Evolutionary conservation across 2,113 vertebrate genomes (phyloP).

Genomic region (Puffinus mauretanicus): DNA sequence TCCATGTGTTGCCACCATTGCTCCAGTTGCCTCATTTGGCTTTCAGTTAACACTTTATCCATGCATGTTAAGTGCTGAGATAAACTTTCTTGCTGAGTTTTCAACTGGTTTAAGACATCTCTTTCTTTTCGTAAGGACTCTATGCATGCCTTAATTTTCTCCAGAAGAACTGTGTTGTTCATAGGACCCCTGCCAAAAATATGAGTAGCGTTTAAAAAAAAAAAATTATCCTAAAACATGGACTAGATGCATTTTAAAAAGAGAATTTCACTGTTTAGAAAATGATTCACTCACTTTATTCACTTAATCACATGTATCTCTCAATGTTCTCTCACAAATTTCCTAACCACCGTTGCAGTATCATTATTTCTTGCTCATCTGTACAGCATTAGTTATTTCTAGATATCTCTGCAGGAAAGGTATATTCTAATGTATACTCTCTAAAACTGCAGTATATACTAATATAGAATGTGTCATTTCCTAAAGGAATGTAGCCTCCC

Average conservation of each 20-base stretch:
- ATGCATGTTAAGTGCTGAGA: conserved; percentile 68
- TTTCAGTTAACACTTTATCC: conserved; percentile 73
- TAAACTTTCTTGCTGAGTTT: conserved; percentile 67
- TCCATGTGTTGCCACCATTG: conserved; percentile 77
- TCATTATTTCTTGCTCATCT: background rate
- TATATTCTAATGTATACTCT: background rate
- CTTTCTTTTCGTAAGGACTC: conserved; percentile 75
- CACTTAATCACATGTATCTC: background rate
- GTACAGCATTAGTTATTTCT: background rate
- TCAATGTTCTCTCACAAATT: background rate
- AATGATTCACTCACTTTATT: background rate
- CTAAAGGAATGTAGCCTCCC: background rate
- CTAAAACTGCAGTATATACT: background rate
- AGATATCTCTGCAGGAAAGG: background rate
- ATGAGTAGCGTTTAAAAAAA: background rate
- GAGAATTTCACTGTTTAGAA: background rate
- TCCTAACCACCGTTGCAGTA: background rate
- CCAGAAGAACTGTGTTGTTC: conserved; percentile 74
- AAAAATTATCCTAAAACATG: background rate
- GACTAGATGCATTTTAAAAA: background rate
- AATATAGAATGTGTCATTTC: background rate
- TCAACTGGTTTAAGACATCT: conserved; percentile 73
- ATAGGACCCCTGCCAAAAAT: conserved; percentile 72
- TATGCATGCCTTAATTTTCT: conserved; percentile 75
- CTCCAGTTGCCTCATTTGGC: conserved; percentile 75